phyloP scores from a whole-genome alignment of 2,797 vertebrate species.

The Sarcophilus harrisii region DNA sequence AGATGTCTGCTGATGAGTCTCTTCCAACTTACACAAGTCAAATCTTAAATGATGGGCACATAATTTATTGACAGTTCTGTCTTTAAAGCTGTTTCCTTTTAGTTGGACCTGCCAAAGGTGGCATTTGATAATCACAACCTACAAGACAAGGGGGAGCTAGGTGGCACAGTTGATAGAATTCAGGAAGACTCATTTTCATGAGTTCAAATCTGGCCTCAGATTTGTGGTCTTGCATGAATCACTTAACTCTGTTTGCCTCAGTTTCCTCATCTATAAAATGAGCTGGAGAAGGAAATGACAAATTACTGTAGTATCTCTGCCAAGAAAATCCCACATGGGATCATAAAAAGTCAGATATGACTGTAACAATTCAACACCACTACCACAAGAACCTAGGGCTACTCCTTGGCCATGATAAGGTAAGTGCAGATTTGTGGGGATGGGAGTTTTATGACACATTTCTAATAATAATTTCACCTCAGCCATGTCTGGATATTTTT shows the following conservation, averaged over 20 bases:
- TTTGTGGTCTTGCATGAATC: neutral
- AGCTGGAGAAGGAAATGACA: neutral
- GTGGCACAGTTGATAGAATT: neutral
- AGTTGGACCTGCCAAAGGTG: neutral
- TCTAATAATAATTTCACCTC: neutral
- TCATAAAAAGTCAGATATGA: neutral
- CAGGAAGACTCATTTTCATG: neutral
- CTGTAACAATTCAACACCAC: neutral
- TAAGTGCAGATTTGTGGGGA: neutral
- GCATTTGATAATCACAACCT: neutral
- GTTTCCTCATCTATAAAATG: neutral
- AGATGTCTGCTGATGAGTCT: neutral
- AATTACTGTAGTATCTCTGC: neutral
- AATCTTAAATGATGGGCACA: neutral
- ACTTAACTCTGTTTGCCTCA: neutral
- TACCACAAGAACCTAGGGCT: neutral
- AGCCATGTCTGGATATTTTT: conserved; percentile 48
- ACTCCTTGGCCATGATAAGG: neutral
- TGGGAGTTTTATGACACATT: neutral
- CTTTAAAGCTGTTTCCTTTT: neutral
- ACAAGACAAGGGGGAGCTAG: neutral
- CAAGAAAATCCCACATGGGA: neutral
- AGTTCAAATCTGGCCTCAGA: neutral
- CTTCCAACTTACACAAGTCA: neutral
- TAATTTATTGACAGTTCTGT: neutral